Evolutionary conservation across 2,797 vertebrate genomes (phyloP), one percentile per base, ranked within the genome.

Genomic region (Telmatherina bonti): DNA sequence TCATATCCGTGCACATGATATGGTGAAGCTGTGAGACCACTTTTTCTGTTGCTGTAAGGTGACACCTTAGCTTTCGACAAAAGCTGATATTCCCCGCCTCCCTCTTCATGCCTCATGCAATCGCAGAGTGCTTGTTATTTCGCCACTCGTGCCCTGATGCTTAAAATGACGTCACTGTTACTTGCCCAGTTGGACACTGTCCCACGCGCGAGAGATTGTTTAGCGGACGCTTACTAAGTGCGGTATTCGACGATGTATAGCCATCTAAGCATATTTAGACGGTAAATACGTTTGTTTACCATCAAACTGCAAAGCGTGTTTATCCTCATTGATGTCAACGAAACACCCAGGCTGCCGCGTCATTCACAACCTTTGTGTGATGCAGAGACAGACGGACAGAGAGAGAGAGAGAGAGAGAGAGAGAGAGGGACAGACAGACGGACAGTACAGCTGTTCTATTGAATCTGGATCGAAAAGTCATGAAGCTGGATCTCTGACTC

Each of bases 401-500:
- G 41, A 38, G 51, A 72, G 60, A 30, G 38, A 71, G 84, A 51
- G 36, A 59, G 29, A 67, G 66, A 67, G 29, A 69, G 58, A 79
- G 85, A 85, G 77, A 85, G 85, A 88, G 33, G 56, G 31, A 64
- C 63, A 67, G 29, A 69, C 54, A 80, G 85, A 85, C 79, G 84
- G 85, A 88, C 82, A 33, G 70, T 88, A 90, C 93, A 92, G 90
- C 91, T 90, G 90, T 86, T 91, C 87, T 88, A 91, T 92, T 93
- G 90, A 90, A 91, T 91, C 85, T 66, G 81, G 78, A 87, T 89
- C 71, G 90, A 94, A 93, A 92, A 91, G 89, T 89, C 89, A 86
- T 88, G 88, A 92, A 92, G 90, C 89, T 74, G 86, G 82, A 87
- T 84, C 85, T 93, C 93, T 94, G 93, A 94, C 87, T 94, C 93